Evolutionary conservation across 23 tunicate species (phyloP), one percentile per base, ranked within the genome.

Genomic region (Diplosoma virens): DNA sequence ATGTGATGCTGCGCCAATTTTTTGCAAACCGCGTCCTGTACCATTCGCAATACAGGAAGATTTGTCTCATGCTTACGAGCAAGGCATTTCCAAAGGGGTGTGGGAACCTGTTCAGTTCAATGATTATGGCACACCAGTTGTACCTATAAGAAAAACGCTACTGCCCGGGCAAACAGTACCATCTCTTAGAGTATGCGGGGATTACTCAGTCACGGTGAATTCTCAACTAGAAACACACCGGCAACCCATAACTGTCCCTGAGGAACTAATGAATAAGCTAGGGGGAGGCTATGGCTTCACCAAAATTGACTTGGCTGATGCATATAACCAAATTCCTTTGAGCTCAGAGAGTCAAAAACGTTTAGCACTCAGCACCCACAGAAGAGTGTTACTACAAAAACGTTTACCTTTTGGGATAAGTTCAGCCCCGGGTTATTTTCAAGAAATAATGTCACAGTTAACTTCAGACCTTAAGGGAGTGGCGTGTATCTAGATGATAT

Each of bases 261-360:
- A 58, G 18, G 81, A 77, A 24, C 55, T 77, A 36, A 77, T 77
- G 81, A 55, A 58, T 1, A 77, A 58, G 24, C 33, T 58, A 37
- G 74, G 74, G 21, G 81, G 81, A 59, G 81, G 81, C 4, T 59
- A 60, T 25, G 81, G 81, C 1, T 77, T 77, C 55, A 77, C 71
- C 9, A 77, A 77, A 25, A 77, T 77, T 1, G 81, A 77, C 52
- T 33, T 77, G 55, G 81, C 81, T 9, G 81, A 77, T 59, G 81
- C 81, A 34, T 67, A 79, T 63, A 65, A 79, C 45, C 83, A 79
- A 27, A 66, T 79, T 1, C 32, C 34, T 23, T 64, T 79, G 26
- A 47, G 75, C 27, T 3, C 47, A 46, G 83, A 79, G 66, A 79
- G 74, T 29, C 74, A 66, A 30, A 66, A 64, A 47, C 59, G 75